Percentiles rank a stretch among this genome's conserved stretches.
Conservation (phyloP, 2,797 vertebrate genomes). For the Carduelis carduelis region DNA sequence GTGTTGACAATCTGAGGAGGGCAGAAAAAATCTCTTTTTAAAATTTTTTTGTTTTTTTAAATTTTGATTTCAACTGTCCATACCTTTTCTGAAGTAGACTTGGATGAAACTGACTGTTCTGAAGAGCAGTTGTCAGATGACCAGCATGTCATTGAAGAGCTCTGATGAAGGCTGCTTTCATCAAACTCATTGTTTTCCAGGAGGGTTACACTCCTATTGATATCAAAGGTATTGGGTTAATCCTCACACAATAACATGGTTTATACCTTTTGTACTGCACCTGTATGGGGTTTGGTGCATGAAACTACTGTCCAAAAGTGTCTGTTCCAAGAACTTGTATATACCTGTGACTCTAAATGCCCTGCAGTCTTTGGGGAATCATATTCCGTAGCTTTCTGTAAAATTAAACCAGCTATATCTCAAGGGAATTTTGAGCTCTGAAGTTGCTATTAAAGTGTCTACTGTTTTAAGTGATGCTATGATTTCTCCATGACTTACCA, state of each 20-base stretch:
- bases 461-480: not conserved
- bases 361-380: not conserved
- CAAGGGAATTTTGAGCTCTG: not conserved
- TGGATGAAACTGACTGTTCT: not conserved
- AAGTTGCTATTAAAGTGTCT: not conserved
- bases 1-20: not conserved
- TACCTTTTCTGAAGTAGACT: not conserved
- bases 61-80: not conserved
- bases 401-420: not conserved
- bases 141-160: not conserved
- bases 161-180: not conserved
- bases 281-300: not conserved
- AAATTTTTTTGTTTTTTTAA: not conserved
- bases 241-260: not conserved
- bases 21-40: not conserved
- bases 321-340: not conserved
- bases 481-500: not conserved
- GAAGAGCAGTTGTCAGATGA: not conserved
- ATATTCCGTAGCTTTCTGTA: not conserved
- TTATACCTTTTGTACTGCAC: not conserved
- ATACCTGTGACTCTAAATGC: not conserved
- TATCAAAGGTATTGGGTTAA: constrained; percentile 7
- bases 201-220: not conserved
- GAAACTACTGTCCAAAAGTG: not conserved
- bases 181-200: not conserved